Evolutionary conservation across 1,140 invertebrate species (phyloP).

Genomic region (Mizuhopecten yessoensis): DNA sequence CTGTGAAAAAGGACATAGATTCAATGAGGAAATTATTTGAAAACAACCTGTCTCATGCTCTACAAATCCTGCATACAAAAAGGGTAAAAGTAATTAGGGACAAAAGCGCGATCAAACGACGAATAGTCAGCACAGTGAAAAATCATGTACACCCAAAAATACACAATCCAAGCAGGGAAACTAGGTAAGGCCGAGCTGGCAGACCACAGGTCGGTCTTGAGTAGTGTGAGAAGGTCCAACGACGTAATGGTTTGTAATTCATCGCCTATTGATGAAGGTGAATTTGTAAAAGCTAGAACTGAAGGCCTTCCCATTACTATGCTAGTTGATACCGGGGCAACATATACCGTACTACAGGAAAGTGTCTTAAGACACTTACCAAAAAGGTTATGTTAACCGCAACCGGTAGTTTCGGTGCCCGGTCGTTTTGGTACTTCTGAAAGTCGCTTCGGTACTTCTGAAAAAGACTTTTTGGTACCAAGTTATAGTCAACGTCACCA

Average conservation of each 20-base stretch:
- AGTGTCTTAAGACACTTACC: not conserved
- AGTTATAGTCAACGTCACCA: no score
- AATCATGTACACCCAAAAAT: not conserved
- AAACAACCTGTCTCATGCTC: not conserved
- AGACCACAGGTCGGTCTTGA: slow-evolving; percentile 9
- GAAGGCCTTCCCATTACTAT: not conserved
- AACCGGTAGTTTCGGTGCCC: no score
- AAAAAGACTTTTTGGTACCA: no score
- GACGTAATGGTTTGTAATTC: not conserved
- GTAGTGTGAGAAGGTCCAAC: not conserved
- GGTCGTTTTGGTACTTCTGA: no score
- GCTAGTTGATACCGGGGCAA: not conserved
- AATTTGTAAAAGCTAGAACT: not conserved
- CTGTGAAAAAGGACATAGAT: slow-evolving; percentile 9
- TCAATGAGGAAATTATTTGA: not conserved
- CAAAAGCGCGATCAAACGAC: not conserved
- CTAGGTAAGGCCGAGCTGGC: slow-evolving; percentile 7
- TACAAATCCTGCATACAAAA: not conserved
- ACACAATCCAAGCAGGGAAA: not conserved
- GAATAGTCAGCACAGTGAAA: not conserved
- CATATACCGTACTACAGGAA: not conserved
- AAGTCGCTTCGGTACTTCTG: no score
- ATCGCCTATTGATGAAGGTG: not conserved
- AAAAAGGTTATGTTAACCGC: not conserved
- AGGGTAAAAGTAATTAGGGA: not conserved